Evolutionary conservation across 2,888 invertebrate genomes (phyloP), one percentile per base, ranked within the genome.

Genomic region (Icerya purchasi): DNA sequence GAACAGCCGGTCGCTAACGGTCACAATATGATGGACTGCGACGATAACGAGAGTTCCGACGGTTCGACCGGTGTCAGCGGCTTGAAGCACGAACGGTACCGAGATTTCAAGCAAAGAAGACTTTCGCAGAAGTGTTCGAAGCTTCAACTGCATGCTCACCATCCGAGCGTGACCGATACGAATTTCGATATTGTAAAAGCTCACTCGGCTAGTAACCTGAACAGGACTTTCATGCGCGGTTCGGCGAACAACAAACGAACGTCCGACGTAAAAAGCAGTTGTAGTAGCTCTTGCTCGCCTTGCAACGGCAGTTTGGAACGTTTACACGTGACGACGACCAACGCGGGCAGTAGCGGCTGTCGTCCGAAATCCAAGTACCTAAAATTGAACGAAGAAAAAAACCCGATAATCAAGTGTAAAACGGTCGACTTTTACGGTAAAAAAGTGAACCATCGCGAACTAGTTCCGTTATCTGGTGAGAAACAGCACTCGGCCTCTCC

Each of bases 21-120:
- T 14, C 8, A 14, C 36, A 36, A 14, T 8, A 36, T 36, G 14
- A 8, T 5, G 8, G 14, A 14, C 36, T 5, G 56, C 60, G 60
- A 60, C 20, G 50, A 59, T 10, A 55, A 50, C 18, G 55, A 50
- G 10, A 52, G 56, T 36, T 51, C 56, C 22, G 55, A 55, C n/a
- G 50, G 21, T 23, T 50, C 51, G 36, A 56, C 58, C 21, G 10
- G 22, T 50, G 49, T 50, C 2, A 10, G 18, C 1, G n/a, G 22
- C n/a, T n/a, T 25, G 14, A 36, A 51, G 19, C 60, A 56, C 51
- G 60, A 60, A 22, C 55, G 60, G 49, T 60, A 54, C 56, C 55
- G 56, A 23, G 52, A 56, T 3, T 60, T 51, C 49, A 60, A 60
- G 51, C 56, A 56, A 25, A 55, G 56, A n/a, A 60, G 56, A 36